Conservation (phyloP, 2,888 invertebrate species). For the Archaeoteleia sp. region DNA sequence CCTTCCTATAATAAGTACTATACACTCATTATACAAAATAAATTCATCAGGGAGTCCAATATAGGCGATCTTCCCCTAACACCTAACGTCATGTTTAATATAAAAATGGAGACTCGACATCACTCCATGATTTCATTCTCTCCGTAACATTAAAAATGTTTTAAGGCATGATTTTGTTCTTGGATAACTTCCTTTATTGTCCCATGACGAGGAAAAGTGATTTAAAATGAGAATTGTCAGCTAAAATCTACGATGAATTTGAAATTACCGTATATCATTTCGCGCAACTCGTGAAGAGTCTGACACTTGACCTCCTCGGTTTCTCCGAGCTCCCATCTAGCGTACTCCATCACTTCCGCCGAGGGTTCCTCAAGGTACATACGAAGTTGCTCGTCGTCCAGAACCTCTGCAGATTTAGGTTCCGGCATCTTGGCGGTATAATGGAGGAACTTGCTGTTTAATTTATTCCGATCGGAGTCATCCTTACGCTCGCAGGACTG, state of each 20-base stretch:
- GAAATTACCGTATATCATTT: constrained; percentile 82
- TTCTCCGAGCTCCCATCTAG: constrained; percentile 82
- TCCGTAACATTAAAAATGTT: too few relatives aligned
- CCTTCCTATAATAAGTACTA: too few relatives aligned
- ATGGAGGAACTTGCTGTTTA: constrained; percentile 39
- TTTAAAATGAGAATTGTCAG: constrained; percentile 22
- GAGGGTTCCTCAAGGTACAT: constrained; percentile 83
- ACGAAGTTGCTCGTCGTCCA: constrained; percentile 73
- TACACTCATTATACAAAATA: too few relatives aligned
- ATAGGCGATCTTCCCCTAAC: too few relatives aligned
- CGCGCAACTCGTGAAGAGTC: constrained; percentile 83
- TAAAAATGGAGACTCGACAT: too few relatives aligned
- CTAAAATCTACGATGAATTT: constrained; percentile 31
- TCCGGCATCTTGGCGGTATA: constrained; percentile 51
- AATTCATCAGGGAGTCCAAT: too few relatives aligned
- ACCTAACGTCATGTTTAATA: too few relatives aligned
- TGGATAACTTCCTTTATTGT: constrained; percentile 26
- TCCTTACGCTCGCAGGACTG: constrained; percentile 47
- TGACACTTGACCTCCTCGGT: constrained; percentile 81
- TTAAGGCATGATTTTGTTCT: too few relatives aligned
- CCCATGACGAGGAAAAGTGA: constrained; percentile 11
- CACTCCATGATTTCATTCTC: too few relatives aligned
- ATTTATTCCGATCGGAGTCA: constrained; percentile 35
- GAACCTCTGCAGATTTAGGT: constrained; percentile 47
- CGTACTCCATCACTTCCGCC: constrained; percentile 81